Evolutionary conservation across 1,140 invertebrate species (phyloP).

Genomic region (Trichonephila clavipes): DNA sequence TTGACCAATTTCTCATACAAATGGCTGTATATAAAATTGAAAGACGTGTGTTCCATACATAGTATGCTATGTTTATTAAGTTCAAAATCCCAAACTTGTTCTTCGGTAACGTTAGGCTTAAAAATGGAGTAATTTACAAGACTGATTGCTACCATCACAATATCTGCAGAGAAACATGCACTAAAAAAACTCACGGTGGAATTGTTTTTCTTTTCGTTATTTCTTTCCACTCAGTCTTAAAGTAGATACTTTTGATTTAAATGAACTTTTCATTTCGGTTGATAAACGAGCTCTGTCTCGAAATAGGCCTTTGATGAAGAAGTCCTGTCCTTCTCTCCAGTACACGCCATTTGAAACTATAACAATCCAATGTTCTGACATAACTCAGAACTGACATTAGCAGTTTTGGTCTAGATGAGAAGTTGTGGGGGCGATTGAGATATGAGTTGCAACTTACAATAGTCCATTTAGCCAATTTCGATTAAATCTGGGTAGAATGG

Average conservation of each 20-base stretch:
- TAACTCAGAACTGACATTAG: conserved; percentile 53
- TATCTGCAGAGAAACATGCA: not conserved
- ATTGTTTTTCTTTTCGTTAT: not conserved
- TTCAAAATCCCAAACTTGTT: conserved; percentile 40
- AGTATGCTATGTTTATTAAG: conserved; percentile 12
- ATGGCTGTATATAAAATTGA: conserved; percentile 19
- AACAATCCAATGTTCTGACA: conserved; percentile 8
- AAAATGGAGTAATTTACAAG: conserved; percentile 70
- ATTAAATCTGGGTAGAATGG: too few species aligned
- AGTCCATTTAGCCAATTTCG: not conserved
- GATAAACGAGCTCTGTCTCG: conserved; percentile 60
- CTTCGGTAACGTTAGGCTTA: conserved; percentile 28
- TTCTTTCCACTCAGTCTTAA: not conserved
- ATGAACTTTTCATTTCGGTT: conserved; percentile 44
- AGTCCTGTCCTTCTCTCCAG: conserved; percentile 41
- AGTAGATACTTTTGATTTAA: conserved; percentile 68
- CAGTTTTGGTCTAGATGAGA: not conserved
- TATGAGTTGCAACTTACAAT: not conserved
- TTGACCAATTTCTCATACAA: not conserved
- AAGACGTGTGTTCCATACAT: conserved; percentile 7
- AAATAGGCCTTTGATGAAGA: conserved; percentile 55
- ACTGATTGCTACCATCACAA: conserved; percentile 67
- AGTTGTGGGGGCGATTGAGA: not conserved
- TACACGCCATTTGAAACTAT: conserved; percentile 51
- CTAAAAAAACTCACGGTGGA: not conserved